Evolutionary conservation across 2,797 vertebrate species (phyloP), one percentile per base, ranked within the genome.

Genomic region (Pantherophis alleghaniensis): DNA sequence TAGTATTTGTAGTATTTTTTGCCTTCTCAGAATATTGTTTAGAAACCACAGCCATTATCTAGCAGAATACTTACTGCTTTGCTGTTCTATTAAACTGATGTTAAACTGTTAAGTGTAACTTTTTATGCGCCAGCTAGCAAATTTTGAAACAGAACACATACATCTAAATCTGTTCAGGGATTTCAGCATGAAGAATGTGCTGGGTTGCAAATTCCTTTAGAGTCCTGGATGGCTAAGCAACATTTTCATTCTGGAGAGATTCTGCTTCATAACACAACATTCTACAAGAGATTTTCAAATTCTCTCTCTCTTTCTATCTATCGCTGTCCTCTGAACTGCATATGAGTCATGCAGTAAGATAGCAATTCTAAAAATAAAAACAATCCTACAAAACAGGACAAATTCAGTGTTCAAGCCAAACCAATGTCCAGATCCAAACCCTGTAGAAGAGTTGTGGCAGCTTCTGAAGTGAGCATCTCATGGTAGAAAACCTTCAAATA

Each of bases 141-240:
- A 87, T 57, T 0, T 93, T 91, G 32, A 89, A 92, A 92, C 88
- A 28, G 87, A 0, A 13, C 32, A 87, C 63, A 90, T 92, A 60
- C 3, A 2, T 89, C 90, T 94, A 56, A 89, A 0, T 94, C 0
- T 92, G 51, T 66, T 92, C 86, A 47, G 86, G 89, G 92, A 88
- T 93, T 93, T 93, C 66, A 94, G 57, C 61, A 92, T 32, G 55
- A 28, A 37, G 11, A 60, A 57, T 94, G 86, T 92, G 90, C 57
- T 61, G 9, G 87, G 87, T 93, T 90, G 90, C 93, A 91, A 91
- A 87, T n/a, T 92, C 63, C 42, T 10, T 0, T 51, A 90, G 26
- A 86, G 18, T 47, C 74, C 7, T 69, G 32, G 7, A 1, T 28
- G 14, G 63, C 22, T 90, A 92, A 51, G 0, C 61, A 94, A 91